Percentiles rank a stretch among this genome's conserved stretches.
Evolutionary conservation across 2,113 vertebrate genomes (phyloP).

Genomic region (Equus przewalskii): DNA sequence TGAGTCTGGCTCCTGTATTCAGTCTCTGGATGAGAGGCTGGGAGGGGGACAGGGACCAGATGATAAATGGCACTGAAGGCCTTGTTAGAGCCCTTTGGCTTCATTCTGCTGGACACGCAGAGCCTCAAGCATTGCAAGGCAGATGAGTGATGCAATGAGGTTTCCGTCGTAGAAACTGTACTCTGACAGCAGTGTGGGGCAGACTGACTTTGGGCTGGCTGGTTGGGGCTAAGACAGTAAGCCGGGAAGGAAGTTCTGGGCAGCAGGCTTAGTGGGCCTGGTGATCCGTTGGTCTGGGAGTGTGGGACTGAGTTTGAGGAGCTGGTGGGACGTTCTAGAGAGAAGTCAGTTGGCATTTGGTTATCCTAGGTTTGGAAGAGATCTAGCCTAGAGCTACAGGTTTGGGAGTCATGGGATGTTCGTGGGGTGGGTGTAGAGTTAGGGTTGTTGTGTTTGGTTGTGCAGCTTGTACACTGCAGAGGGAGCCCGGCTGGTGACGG

Average conservation of each 20-base stretch:
- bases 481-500: neutral
- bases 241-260: neutral
- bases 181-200: neutral
- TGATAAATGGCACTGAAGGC: neutral
- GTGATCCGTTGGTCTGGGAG: neutral
- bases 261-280: neutral
- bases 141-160: neutral
- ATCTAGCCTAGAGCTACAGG: neutral
- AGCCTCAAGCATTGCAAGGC: neutral
- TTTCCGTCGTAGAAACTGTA: neutral
- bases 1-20: neutral
- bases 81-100: neutral
- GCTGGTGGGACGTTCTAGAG: neutral
- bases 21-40: neutral
- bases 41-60: neutral
- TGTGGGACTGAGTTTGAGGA: neutral
- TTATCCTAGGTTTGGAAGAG: neutral
- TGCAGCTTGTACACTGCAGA: neutral
- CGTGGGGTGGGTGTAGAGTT: neutral
- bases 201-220: neutral
- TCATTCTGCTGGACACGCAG: neutral
- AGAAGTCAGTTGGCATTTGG: neutral
- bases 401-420: neutral
- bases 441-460: neutral
- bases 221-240: neutral